Conservation (phyloP, 2,888 invertebrate species). For the Parasteatoda lunata region DNA sequence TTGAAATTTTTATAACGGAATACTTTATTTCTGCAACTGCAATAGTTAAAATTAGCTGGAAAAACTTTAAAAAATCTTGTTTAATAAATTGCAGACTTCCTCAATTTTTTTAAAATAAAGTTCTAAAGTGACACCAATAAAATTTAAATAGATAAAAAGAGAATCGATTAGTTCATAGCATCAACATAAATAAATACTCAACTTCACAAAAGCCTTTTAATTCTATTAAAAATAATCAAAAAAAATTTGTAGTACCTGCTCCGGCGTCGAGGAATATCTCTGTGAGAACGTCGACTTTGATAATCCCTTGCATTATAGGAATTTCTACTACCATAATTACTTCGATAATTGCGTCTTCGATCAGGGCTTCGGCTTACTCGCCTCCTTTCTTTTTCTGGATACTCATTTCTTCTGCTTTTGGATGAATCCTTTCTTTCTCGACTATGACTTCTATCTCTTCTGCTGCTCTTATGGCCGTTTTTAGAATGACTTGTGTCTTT, state of each 20-base stretch:
- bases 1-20: too few relatives aligned
- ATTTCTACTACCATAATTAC: constrained; percentile 17
- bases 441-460: constrained; percentile 48
- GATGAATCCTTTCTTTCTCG: constrained; percentile 49
- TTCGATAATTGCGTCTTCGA: constrained; percentile 63
- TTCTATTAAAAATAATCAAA: background rate
- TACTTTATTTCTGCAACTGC: too few relatives aligned
- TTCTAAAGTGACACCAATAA: too few relatives aligned
- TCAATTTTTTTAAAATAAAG: too few relatives aligned
- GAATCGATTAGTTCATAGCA: too few relatives aligned
- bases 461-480: constrained; percentile 69
- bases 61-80: too few relatives aligned
- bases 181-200: too few relatives aligned
- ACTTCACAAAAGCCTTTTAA: too few relatives aligned
- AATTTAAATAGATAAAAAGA: too few relatives aligned
- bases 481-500: constrained; percentile 10
- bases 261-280: constrained; percentile 53
- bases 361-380: constrained; percentile 71
- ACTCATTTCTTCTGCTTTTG: constrained; percentile 24
- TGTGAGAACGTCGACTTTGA: constrained; percentile 40
- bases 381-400: constrained; percentile 67
- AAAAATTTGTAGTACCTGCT: constrained; percentile 50
- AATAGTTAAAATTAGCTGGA: too few relatives aligned
- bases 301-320: constrained; percentile 42
- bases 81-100: too few relatives aligned